Base-by-base conservation (phyloP, 2,797 vertebrate species). In the Halcyon badia region DNA sequence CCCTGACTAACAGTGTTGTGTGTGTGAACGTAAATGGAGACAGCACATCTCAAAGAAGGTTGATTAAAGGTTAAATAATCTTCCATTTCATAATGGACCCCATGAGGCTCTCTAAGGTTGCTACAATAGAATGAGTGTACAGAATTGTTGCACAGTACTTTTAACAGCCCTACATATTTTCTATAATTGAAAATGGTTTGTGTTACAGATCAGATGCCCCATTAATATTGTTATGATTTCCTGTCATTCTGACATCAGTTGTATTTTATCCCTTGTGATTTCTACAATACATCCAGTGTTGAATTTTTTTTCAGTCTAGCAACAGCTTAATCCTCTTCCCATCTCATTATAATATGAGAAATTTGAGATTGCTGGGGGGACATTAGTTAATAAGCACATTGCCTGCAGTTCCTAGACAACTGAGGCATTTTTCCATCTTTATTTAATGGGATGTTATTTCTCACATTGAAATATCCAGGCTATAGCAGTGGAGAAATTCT, bases 281-380 rank as follows among this genome's bases (percentile, higher is more conserved):
- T 95, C 49, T 87, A 81, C 76, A 86, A 64, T 62, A 78, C 26
- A 64, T 56, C 39, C 58, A 70, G 51, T 11, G 65, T 60, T 70
- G 44, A 26, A 21, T 20, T n/a, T 82, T 37, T 82, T 94, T 92
- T 57, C 13, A 48, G 52, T 57, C 37, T 65, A 89, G 57, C 35
- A 89, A 88, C 65, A 94, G 56, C 62, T 95, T 94, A 79, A 90
- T 91, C 72, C 30, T 69, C 33, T 83, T 93, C 57, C 69, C 49
- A 56, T 72, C 68, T 93, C 52, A 83, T 83, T 90, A 87, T 37
- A 66, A 31, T 44, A 72, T 18, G 52, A 94, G 83, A 87, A 93
- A 87, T 93, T 30, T 62, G 35, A 89, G 75, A 70, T 58, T 91
- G 66, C 64, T 85, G 62, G 21, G 46, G n/a, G 48, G 30, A 61